phyloP scores from a whole-genome alignment of 2,113 vertebrate genomes.

The Rhinogobius similis region DNA sequence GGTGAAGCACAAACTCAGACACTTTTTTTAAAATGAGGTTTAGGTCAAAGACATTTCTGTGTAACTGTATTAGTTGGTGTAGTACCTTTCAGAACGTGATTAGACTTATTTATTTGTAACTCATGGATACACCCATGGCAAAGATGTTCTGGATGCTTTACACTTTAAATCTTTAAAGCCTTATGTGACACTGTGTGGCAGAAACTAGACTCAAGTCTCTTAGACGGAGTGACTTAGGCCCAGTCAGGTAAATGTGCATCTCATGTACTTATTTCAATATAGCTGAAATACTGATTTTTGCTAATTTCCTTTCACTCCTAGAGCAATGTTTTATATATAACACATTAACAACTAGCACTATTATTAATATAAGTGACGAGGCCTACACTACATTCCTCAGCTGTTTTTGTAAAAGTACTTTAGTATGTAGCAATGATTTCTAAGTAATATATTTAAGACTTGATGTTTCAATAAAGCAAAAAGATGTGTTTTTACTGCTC shows the following conservation, averaged over 20 bases:
- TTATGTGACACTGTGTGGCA: neutral
- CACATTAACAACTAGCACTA: neutral
- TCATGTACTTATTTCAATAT: neutral
- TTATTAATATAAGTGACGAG: neutral
- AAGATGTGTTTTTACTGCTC: neutral
- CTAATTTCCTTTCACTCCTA: too few relatives aligned
- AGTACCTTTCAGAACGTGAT: neutral
- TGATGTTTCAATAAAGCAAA: constrained; percentile 3
- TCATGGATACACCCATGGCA: neutral
- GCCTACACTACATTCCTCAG: neutral
- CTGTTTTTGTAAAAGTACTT: neutral
- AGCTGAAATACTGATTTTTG: neutral
- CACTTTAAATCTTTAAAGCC: neutral
- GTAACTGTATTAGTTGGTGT: neutral
- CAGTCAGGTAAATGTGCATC: neutral
- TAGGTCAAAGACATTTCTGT: neutral
- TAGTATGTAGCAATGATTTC: neutral
- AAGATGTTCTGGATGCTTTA: neutral
- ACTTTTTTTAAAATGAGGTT: neutral
- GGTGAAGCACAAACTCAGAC: constrained; percentile 12
- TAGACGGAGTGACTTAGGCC: neutral
- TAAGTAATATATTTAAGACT: neutral
- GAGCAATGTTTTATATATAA: neutral
- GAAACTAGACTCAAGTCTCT: neutral
- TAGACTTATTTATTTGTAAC: neutral